Conservation (phyloP, 2,888 invertebrate genomes). For the Drosophila multiciliata region DNA sequence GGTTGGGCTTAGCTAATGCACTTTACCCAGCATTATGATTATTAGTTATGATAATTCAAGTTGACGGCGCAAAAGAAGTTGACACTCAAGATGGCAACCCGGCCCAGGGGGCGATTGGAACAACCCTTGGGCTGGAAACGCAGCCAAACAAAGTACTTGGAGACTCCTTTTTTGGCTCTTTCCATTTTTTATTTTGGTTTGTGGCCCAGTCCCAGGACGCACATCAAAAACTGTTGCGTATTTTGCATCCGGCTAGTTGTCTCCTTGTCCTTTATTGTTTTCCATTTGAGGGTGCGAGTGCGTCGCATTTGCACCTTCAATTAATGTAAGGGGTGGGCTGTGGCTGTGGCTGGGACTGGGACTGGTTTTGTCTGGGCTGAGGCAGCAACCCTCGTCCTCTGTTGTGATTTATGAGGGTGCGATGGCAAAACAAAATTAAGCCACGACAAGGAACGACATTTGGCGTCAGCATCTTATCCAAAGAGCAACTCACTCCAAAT, state of each 20-base stretch:
- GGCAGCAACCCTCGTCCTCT: conserved; percentile 38
- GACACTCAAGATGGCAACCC: conserved; percentile 59
- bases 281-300: conserved; percentile 73
- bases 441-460: conserved; percentile 73
- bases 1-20: conserved; percentile 49
- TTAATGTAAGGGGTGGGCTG: conserved; percentile 58
- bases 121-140: conserved; percentile 57
- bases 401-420: conserved; percentile 80
- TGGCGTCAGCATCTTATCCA: conserved; percentile 77
- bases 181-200: conserved; percentile 5
- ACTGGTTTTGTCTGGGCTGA: conserved; percentile 13
- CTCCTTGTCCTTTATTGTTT: conserved; percentile 69
- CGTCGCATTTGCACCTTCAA: conserved; percentile 80
- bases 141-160: conserved; percentile 51
- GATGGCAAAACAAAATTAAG: conserved; percentile 79
- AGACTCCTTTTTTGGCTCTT: conserved; percentile 43
- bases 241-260: conserved; percentile 63
- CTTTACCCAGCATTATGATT: conserved; percentile 71
- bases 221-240: conserved; percentile 81
- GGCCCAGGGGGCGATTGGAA: conserved; percentile 24
- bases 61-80: conserved; percentile 74
- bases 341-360: not conserved
- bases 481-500: conserved; percentile 35
- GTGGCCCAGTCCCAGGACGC: conserved; percentile 62
- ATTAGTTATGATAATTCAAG: conserved; percentile 77